Percentiles rank a stretch among this genome's conserved stretches.
Conservation (phyloP, 2,797 vertebrate species). For the Pelochelys cantorii region DNA sequence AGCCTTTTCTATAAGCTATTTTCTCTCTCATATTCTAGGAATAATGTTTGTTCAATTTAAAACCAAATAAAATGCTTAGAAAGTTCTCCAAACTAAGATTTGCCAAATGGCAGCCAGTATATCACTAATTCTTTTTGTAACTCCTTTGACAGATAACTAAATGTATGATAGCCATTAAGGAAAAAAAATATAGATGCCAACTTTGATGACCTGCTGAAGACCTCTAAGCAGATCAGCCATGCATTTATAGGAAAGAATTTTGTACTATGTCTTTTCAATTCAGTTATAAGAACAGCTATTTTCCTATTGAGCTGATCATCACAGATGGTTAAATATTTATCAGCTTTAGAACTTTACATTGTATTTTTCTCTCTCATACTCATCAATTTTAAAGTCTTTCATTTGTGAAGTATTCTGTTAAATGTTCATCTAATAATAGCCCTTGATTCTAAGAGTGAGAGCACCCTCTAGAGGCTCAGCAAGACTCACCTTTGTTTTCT, state of each 20-base stretch:
- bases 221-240: background rate
- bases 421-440: background rate
- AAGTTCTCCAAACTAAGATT: background rate
- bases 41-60: background rate
- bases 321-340: background rate
- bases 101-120: background rate
- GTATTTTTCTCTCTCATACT: conserved; percentile 5
- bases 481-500: background rate
- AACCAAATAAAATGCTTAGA: background rate
- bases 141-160: background rate
- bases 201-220: conserved; percentile 21
- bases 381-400: background rate
- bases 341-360: conserved; percentile 19
- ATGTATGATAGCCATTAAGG: background rate
- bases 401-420: background rate
- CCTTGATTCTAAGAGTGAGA: conserved; percentile 25
- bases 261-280: background rate
- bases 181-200: background rate
- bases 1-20: background rate
- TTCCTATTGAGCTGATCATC: conserved; percentile 9
- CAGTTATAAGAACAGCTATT: conserved; percentile 7
- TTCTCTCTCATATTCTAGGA: background rate
- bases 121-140: background rate
- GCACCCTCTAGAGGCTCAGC: conserved; percentile 28
- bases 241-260: background rate